Conservation (phyloP, 2,888 invertebrate genomes). For the Drosophila greeni region DNA sequence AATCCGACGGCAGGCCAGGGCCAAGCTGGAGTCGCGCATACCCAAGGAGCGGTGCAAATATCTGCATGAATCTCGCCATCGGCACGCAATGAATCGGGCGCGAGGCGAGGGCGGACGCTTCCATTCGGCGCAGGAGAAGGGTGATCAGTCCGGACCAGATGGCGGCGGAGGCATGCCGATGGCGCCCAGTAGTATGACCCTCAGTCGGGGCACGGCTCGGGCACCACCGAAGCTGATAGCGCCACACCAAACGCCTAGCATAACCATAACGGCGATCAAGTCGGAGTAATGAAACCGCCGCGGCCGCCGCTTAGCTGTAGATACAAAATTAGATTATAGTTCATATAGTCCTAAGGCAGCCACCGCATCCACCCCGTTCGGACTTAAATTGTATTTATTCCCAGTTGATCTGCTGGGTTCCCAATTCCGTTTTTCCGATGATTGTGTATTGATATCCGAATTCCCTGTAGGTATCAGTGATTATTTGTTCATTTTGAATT, state of each 20-base stretch:
- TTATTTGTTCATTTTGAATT: background rate
- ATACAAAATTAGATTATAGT: slow-evolving; percentile 39
- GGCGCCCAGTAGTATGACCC: slow-evolving; percentile 56
- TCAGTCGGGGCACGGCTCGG: slow-evolving; percentile 59
- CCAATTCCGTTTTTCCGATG: background rate
- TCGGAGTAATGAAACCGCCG: slow-evolving; percentile 57
- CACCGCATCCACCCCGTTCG: background rate
- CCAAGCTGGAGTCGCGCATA: slow-evolving; percentile 96
- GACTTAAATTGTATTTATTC: slow-evolving; percentile 3
- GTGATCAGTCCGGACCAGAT: slow-evolving; percentile 57
- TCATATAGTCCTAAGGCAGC: slow-evolving; percentile 23
- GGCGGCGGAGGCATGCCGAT: slow-evolving; percentile 48
- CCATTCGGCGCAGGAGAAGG: slow-evolving; percentile 83
- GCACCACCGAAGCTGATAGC: slow-evolving; percentile 78
- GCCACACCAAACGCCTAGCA: slow-evolving; percentile 77
- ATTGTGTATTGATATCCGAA: background rate
- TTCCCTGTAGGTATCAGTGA: background rate
- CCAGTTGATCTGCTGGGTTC: background rate
- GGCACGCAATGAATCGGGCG: slow-evolving; percentile 98
- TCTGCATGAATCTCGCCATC: slow-evolving; percentile 97
- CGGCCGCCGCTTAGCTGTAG: slow-evolving; percentile 40
- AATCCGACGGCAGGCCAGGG: slow-evolving; percentile 95
- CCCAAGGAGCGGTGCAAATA: slow-evolving; percentile 98
- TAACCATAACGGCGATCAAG: slow-evolving; percentile 78
- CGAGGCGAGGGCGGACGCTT: slow-evolving; percentile 98